phyloP scores from a whole-genome alignment of 2,797 vertebrate species.

The Cephalopachus bancanus region DNA sequence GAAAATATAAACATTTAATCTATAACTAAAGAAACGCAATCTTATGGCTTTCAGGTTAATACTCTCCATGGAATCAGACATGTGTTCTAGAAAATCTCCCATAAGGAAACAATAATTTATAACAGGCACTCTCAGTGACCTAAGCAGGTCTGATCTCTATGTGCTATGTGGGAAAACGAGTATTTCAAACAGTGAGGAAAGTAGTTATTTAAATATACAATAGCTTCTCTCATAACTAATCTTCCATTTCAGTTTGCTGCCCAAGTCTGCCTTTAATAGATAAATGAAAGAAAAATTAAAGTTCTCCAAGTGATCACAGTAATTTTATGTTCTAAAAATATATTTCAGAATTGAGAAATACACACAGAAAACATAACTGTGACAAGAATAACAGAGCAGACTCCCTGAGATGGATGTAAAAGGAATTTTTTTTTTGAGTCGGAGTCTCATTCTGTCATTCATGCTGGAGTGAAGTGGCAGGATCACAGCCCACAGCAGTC shows the following conservation, averaged over 20 bases:
- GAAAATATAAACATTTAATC: not conserved
- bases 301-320: not conserved
- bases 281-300: slow-evolving; percentile 32
- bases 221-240: not conserved
- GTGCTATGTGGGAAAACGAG: not conserved
- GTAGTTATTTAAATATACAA: not conserved
- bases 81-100: not conserved
- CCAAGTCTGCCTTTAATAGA: slow-evolving; percentile 4
- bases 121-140: not conserved
- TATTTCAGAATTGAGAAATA: slow-evolving; percentile 21
- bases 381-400: not conserved
- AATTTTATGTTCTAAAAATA: slow-evolving; percentile 17
- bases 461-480: too few species aligned
- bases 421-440: not conserved
- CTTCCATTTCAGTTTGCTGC: not conserved
- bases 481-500: too few species aligned
- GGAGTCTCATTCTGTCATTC: too few species aligned
- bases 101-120: not conserved
- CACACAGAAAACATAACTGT: not conserved
- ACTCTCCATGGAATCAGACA: not conserved
- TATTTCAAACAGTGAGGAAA: not conserved
- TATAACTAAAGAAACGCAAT: not conserved
- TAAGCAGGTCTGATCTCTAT: not conserved
- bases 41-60: not conserved
- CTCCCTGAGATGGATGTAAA: not conserved